Evolutionary conservation across 2,888 invertebrate species (phyloP), one percentile per base, ranked within the genome.

Genomic region (Notodonta ziczac): DNA sequence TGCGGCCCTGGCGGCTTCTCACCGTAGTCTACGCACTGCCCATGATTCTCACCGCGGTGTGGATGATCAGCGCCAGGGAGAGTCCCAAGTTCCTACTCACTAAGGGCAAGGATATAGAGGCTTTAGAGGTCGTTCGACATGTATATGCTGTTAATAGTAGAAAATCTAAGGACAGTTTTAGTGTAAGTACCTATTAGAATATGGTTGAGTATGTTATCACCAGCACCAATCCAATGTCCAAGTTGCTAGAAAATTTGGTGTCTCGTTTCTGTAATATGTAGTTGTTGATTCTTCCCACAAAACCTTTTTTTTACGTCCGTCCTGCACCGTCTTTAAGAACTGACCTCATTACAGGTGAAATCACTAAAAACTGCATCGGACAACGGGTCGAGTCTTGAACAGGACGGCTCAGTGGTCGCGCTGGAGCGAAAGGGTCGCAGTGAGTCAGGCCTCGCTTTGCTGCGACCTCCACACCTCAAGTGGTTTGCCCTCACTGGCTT

Each of bases 41-140:
- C 0, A 94, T 96, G 40, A 72, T 96, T 0, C 62, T 90, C 5
- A 83, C 88, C 5, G 91, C 89, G 0, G 5, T 86, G 0, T 79
- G 81, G 70, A 67, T 88, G 62, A 68, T 82, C 0, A 67, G 72
- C 14, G 83, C 95, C 13, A 96, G 97, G 0, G 97, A 98, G 85
- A 97, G 97, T 78, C 97, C 98, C 0, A 97, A 97, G 84, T 97
- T 96, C 84, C 90, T 96, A 54, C 90, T 96, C 63, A 94, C 95
- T 0, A 95, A 94, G 72, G 95, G 96, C 0, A 92, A 94, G 63
- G 87, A 92, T 4, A 88, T 94, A 0, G 92, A 94, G 62, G 96
- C 97, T 0, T 75, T 97, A 63, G 81, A 82, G 0, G 83, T 92
- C 2, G 65, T 93, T 58, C 79, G 65, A 59, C 83, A 77, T 32